phyloP scores from a whole-genome alignment of 2,888 invertebrate genomes.

The Orthonevra nobilis region DNA sequence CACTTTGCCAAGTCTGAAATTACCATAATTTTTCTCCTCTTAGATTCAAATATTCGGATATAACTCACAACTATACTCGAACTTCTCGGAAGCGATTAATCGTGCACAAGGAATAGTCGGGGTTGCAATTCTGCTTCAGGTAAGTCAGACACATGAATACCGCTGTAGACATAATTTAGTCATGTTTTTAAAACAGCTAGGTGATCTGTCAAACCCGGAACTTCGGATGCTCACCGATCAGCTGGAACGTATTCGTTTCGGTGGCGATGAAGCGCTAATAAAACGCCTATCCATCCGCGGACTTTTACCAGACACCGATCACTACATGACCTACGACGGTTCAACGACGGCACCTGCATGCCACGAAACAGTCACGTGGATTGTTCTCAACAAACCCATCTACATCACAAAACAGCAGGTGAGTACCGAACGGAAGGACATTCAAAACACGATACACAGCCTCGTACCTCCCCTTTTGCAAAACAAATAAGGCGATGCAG shows the following conservation, averaged over 20 bases:
- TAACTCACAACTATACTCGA: constrained; percentile 97
- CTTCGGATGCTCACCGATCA: constrained; percentile 94
- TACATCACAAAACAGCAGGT: constrained; percentile 99
- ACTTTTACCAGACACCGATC: constrained; percentile 94
- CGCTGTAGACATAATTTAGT: no score
- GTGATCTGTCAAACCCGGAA: constrained; percentile 95
- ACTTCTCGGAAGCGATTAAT: constrained; percentile 96
- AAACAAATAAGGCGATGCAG: constrained; percentile 20
- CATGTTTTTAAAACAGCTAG: no score
- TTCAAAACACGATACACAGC: no score
- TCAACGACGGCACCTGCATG: constrained; percentile 98
- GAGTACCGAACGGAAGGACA: constrained; percentile 72
- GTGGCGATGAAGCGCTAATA: constrained; percentile 92
- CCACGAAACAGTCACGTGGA: constrained; percentile 99
- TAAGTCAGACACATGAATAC: no score
- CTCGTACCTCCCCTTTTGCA: no score
- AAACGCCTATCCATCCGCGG: constrained; percentile 92
- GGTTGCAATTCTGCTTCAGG: constrained; percentile 96
- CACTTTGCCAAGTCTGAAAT: no score
- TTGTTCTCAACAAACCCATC: constrained; percentile 98
- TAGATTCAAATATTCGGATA: constrained; percentile 99
- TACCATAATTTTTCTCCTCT: constrained; percentile 81
- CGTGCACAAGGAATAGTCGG: constrained; percentile 97
- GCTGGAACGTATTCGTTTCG: constrained; percentile 94
- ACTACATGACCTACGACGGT: constrained; percentile 99